A percentile compares a stretch with the other conserved stretches of the same genome.
These are phyloP conservation scores for Adrianichthys oophorus DNA, from an alignment of 2,797 vertebrate genomes.

Conservation along the genomic window DNA sequence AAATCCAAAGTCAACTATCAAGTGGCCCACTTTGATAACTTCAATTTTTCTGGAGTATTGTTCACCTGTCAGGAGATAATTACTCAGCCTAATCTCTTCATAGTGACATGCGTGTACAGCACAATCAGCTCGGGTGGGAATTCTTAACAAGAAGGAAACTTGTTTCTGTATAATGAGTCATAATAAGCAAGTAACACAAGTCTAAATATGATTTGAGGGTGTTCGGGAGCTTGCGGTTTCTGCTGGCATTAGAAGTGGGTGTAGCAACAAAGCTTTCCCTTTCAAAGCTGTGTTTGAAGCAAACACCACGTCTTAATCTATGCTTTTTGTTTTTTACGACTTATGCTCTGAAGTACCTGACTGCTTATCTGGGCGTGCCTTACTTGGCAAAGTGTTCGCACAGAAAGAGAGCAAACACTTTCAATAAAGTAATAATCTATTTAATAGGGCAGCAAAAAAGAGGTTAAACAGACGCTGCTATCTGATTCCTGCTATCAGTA, in stretches of 20 bases:
- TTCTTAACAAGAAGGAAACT: constrained; percentile 78
- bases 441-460: constrained; percentile 86
- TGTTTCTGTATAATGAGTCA: constrained; percentile 86
- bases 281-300: constrained; percentile 76
- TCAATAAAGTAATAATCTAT: constrained; percentile 84
- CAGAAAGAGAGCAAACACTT: constrained; percentile 84
- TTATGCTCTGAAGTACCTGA: constrained; percentile 64
- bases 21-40: constrained; percentile 74
- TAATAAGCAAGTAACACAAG: constrained; percentile 77
- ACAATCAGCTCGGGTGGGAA: constrained; percentile 74
- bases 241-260: constrained; percentile 79
- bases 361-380: constrained; percentile 88
- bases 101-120: constrained; percentile 72
- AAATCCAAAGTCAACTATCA: constrained; percentile 67
- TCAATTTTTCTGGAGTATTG: constrained; percentile 69
- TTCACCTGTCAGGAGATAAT: constrained; percentile 78
- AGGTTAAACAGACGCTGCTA: constrained; percentile 77
- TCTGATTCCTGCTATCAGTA: constrained; percentile 84
- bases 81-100: constrained; percentile 76
- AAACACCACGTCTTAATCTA: constrained; percentile 77
- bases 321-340: constrained; percentile 67
- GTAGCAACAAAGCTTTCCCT: constrained; percentile 84
- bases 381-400: constrained; percentile 76
- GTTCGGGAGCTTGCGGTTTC: constrained; percentile 81
- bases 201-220: constrained; percentile 91